Percentiles rank a stretch among this genome's conserved stretches.
phyloP scores from a whole-genome alignment of 1,140 invertebrate genomes.

The Lepidotrigona ventralis region DNA sequence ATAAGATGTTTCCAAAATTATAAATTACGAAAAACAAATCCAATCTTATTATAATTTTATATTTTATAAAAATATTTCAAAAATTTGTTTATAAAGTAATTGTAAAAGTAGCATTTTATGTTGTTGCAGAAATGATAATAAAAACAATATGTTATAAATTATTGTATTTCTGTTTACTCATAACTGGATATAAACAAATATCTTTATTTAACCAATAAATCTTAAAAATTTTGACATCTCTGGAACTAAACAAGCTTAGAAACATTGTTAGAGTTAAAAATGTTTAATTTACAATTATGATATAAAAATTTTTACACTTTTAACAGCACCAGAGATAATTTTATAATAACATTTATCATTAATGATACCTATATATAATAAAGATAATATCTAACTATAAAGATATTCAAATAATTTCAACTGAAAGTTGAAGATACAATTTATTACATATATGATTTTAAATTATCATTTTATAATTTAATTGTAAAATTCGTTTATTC shows the following conservation, averaged over 20 bases:
- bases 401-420: neutral
- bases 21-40: neutral
- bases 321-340: neutral
- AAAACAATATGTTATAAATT: neutral
- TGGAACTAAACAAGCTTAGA: neutral
- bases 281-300: neutral
- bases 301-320: conserved; percentile 1
- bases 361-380: neutral
- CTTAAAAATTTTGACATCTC: neutral
- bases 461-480: conserved; percentile 1
- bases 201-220: neutral
- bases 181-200: neutral
- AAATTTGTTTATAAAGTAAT: neutral
- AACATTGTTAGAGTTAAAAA: neutral
- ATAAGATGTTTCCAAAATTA: neutral
- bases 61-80: neutral
- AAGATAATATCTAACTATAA: neutral
- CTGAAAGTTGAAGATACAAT: neutral
- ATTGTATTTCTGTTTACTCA: neutral
- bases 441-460: conserved; percentile 6
- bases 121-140: neutral
- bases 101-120: neutral
- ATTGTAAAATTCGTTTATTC: conserved; percentile 17
- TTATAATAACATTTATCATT: neutral
- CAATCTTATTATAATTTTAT: neutral